Percentiles rank a stretch among this genome's conserved stretches.
Evolutionary conservation across 1,140 invertebrate species (phyloP).

Genomic region (Lordiphosa clarofinis): DNA sequence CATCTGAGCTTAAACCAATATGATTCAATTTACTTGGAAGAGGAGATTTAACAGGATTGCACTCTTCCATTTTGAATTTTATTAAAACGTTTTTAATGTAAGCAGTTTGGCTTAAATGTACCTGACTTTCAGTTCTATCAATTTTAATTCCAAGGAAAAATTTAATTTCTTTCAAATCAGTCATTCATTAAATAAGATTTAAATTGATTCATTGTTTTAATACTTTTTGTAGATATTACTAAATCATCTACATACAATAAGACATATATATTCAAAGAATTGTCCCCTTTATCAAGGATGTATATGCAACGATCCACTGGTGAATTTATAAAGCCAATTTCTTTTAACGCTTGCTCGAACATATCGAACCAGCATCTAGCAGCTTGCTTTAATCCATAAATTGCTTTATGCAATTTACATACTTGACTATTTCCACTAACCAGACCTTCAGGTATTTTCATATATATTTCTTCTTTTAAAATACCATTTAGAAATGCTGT

Average conservation of each 20-base stretch:
- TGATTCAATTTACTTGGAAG: conserved; percentile 5
- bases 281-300: background rate
- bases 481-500: too few species aligned
- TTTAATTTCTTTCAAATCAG: conserved; percentile 8
- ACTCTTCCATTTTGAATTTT: conserved; percentile 13
- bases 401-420: too few species aligned
- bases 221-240: background rate
- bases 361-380: too few species aligned
- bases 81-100: conserved; percentile 9
- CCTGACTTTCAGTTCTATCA: conserved; percentile 1
- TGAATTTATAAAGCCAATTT: too few species aligned
- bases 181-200: conserved; percentile 7
- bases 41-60: conserved; percentile 8
- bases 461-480: too few species aligned
- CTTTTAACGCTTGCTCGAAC: too few species aligned
- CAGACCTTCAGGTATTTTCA: too few species aligned
- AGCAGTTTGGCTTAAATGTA: conserved; percentile 10
- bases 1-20: background rate
- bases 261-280: background rate
- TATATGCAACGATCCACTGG: background rate
- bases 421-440: too few species aligned
- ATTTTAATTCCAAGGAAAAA: conserved; percentile 11
- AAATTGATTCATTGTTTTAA: conserved; percentile 3
- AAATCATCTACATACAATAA: conserved; percentile 2
- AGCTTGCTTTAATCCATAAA: too few species aligned